A percentile compares a stretch with the other conserved stretches of the same genome.
phyloP scores from a whole-genome alignment of 2,113 vertebrate species.

The Seriola rivoliana region DNA sequence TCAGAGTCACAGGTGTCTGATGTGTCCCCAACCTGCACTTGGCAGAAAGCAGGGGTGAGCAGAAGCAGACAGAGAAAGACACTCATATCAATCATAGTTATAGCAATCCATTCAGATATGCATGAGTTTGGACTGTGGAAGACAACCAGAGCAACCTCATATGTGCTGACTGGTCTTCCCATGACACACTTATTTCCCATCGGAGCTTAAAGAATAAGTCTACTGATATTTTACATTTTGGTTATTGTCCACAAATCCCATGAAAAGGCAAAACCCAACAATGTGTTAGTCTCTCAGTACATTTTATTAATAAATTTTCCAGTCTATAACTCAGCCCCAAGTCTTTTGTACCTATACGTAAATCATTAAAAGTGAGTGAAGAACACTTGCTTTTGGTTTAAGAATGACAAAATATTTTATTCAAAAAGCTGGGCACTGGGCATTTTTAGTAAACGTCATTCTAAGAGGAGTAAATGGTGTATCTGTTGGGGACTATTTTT shows the following conservation, averaged over 20 bases:
- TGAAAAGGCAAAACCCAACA: neutral
- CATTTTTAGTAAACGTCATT: neutral
- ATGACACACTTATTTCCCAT: neutral
- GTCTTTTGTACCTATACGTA: neutral
- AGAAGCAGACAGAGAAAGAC: slow-evolving; percentile 20
- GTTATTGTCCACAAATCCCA: neutral
- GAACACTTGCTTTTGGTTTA: neutral
- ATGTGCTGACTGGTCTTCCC: too few species aligned
- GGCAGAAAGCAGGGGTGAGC: neutral
- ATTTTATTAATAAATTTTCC: neutral
- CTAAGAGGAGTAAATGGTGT: neutral
- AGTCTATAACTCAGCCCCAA: neutral
- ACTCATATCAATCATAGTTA: neutral
- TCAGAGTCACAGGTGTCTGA: slow-evolving; percentile 57
- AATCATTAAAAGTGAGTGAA: neutral
- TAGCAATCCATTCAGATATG: slow-evolving; percentile 13
- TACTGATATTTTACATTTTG: neutral
- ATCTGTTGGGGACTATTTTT: slow-evolving; percentile 12
- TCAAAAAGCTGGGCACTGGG: neutral
- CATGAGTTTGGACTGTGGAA: slow-evolving; percentile 2
- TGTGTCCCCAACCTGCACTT: slow-evolving; percentile 10
- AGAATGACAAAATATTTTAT: neutral
- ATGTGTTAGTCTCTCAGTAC: neutral
- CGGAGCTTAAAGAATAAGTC: neutral
- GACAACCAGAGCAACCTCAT: slow-evolving; percentile 5